Conservation (phyloP, 2,113 vertebrate genomes). For the Carettochelys insculpta region DNA sequence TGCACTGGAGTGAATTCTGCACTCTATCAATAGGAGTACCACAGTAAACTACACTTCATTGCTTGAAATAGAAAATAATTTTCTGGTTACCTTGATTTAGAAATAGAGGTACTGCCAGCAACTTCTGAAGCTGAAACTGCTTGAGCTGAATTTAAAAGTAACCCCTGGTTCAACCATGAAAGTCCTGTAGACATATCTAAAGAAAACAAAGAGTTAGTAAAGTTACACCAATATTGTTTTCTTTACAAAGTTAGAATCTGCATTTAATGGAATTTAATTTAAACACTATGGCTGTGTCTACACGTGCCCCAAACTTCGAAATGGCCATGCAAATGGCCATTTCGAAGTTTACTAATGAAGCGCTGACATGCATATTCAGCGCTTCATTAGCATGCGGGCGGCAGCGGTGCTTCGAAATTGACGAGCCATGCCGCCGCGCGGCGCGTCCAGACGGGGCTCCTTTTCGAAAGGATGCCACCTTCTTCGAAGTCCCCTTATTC, state of each 20-base stretch:
- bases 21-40: neutral
- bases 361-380: too few relatives aligned
- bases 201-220: neutral
- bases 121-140: constrained; percentile 62
- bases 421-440: too few relatives aligned
- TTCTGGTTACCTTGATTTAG: constrained; percentile 76
- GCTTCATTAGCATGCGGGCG: too few relatives aligned
- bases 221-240: neutral
- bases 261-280: too few relatives aligned
- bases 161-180: constrained; percentile 79
- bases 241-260: neutral
- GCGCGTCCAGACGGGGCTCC: too few relatives aligned
- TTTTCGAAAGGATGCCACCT: too few relatives aligned
- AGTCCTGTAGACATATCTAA: constrained; percentile 83
- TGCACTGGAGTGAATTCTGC: neutral
- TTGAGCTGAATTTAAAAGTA: constrained; percentile 75
- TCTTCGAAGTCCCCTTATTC: too few relatives aligned
- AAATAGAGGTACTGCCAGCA: constrained; percentile 55
- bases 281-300: too few relatives aligned
- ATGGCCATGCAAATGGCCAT: too few relatives aligned
- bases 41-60: neutral
- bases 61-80: neutral
- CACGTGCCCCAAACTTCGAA: too few relatives aligned
- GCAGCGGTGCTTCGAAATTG: too few relatives aligned
- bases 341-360: too few relatives aligned